Base-by-base conservation (phyloP, 92 coral and sea anemone species). In the Heliopora coerulea region DNA sequence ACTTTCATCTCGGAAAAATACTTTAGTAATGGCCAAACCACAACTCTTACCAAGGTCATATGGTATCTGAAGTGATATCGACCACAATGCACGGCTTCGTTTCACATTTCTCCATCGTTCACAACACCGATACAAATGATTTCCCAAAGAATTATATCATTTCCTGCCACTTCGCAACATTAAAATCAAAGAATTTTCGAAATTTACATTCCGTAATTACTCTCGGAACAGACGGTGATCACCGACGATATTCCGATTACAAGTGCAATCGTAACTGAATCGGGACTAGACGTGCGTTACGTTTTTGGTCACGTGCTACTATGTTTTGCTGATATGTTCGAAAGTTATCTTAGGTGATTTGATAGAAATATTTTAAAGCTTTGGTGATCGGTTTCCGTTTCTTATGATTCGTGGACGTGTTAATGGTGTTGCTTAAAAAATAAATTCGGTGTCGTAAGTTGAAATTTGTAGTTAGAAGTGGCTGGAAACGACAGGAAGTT, bases 1-100 rank as follows among this genome's bases (percentile, higher is more conserved):
- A n/a, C n/a, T n/a, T n/a, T n/a, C n/a, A n/a, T n/a, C n/a, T n/a
- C n/a, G n/a, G n/a, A n/a, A n/a, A n/a, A n/a, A n/a, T n/a, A n/a
- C n/a, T n/a, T n/a, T n/a, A n/a, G n/a, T n/a, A n/a, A n/a, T n/a
- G n/a, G n/a, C n/a, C n/a, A n/a, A n/a, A n/a, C n/a, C n/a, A n/a
- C n/a, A 15, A 15, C 15, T 56, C 96, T 73, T 79, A 89, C 96
- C 96, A 89, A 37, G 96, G 96, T 86, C 96, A 89, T 48, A 84
- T 74, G 64, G 87, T 89, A 62, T 89, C 96, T 13, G 96, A 89
- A 23, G 73, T 76, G 27, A 89, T 64, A 33, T 86, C 73, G 14
- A 89, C 83, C 15, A 84, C 83, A 29, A 89, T 78, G 29, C 73
- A 35, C 25, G 89, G 91, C 69, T 81, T 89, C 2, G 73, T 69